Base-by-base conservation (phyloP, 2,113 vertebrate genomes). In the Notechis scutatus region DNA sequence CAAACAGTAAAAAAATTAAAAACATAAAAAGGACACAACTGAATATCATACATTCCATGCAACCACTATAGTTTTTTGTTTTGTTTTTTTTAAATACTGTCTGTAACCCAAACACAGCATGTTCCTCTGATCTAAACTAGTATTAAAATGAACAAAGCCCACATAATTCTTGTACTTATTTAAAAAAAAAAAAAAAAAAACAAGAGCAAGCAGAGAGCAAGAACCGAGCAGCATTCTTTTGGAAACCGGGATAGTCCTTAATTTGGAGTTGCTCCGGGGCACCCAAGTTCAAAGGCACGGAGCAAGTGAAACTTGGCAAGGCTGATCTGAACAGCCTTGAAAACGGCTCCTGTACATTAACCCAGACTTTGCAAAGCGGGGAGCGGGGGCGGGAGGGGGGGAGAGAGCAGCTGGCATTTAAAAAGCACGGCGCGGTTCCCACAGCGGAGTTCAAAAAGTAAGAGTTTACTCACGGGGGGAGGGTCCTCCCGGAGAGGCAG, bases 401-500 rank as follows among this genome's bases (percentile, higher is more conserved):
- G 1, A 64, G 61, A 14, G 61, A n/a, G 29, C 64, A 94, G 94
- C 94, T 97, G 95, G 94, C 96, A 93, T 95, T 96, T 59, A 59
- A 93, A 59, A n/a, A 0, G 64, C 93, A 50, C 47, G 47, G 95
- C 91, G 92, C 93, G 96, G 97, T 97, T 97, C 97, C 95, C 93
- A 93, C 34, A 88, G 92, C 95, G 95, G 95, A 96, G 94, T 93
- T 96, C 56, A 92, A 95, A 97, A 96, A 96, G 96, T 94, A 95
- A 95, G 94, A 11, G 61, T 97, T 81, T 98, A 98, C 98, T 98
- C 97, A 98, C 98, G 96, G 57, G 47, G 8, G 7, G 47, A 0
- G 95, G 94, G 93, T 97, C 96, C 26, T 59, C 39, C 96, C 96
- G 97, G 96, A 97, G 98, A 97, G 95, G 95, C 96, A 97, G 94